A percentile compares a stretch with the other conserved stretches of the same genome.
phyloP scores from a whole-genome alignment of 2,888 invertebrate genomes.

The Thera britannica region DNA sequence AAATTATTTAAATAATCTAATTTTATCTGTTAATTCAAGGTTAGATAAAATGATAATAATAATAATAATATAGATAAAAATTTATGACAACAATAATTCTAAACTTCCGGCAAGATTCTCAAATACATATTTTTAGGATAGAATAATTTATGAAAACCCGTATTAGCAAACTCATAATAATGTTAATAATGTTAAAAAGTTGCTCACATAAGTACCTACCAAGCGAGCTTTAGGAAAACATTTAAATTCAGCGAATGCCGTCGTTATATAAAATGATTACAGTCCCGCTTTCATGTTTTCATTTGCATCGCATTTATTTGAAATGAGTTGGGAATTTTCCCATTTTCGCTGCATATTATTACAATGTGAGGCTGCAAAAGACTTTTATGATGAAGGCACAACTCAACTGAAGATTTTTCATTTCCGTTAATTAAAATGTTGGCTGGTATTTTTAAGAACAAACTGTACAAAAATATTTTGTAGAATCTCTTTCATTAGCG shows the following conservation, averaged over 20 bases:
- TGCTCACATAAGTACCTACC: not conserved
- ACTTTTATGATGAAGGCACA: conserved; percentile 18
- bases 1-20: no score
- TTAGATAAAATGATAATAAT: no score
- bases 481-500: not conserved
- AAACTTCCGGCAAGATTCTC: no score
- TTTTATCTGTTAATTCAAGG: no score
- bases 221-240: not conserved
- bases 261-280: conserved; percentile 18
- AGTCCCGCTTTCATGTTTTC: conserved; percentile 24
- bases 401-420: conserved; percentile 14
- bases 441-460: conserved; percentile 7
- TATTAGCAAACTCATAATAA: no score
- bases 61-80: no score
- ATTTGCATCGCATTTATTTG: conserved; percentile 26
- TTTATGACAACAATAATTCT: no score
- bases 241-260: conserved; percentile 13
- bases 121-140: not conserved
- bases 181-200: not conserved
- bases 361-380: conserved; percentile 18
- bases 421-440: conserved; percentile 15
- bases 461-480: not conserved
- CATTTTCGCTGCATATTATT: conserved; percentile 33
- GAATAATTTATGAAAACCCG: not conserved
- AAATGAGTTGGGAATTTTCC: conserved; percentile 21